These are phyloP conservation scores for Enteromius fasciolatus DNA, from an alignment of 2,797 vertebrate species.

Conservation along the genomic window DNA sequence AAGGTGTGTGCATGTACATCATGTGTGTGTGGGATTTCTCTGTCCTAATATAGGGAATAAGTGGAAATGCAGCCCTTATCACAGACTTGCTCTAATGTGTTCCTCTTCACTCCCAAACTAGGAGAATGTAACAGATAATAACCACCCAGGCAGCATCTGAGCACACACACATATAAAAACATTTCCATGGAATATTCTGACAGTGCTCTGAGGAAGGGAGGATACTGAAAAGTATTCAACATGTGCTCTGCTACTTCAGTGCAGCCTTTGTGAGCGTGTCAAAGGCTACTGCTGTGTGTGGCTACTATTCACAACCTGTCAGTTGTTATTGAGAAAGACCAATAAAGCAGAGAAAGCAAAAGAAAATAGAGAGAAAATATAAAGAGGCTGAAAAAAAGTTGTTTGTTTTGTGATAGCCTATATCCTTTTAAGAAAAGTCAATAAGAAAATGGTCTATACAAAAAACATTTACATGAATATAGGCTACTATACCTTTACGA, in stretches of 20 bases:
- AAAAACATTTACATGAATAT: neutral
- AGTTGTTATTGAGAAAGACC: slow-evolving; percentile 17
- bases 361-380: neutral
- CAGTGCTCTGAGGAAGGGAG: slow-evolving; percentile 47
- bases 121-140: slow-evolving; percentile 17
- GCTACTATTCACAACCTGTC: slow-evolving; percentile 47
- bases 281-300: slow-evolving; percentile 41
- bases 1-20: neutral
- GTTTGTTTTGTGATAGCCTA: neutral
- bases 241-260: slow-evolving; percentile 27
- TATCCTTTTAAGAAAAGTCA: neutral
- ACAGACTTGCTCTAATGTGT: neutral
- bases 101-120: slow-evolving; percentile 10
- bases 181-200: slow-evolving; percentile 41
- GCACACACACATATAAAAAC: neutral
- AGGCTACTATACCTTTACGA: neutral
- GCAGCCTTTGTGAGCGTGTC: slow-evolving; percentile 25
- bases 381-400: slow-evolving; percentile 10
- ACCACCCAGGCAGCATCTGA: slow-evolving; percentile 7
- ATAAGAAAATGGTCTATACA: neutral
- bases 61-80: neutral
- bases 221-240: slow-evolving; percentile 29
- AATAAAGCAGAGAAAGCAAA: neutral
- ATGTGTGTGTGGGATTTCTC: neutral
- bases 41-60: neutral